Evolutionary conservation across 2,113 vertebrate species (phyloP), one percentile per base, ranked within the genome.

Genomic region (Melanocharis versteri): DNA sequence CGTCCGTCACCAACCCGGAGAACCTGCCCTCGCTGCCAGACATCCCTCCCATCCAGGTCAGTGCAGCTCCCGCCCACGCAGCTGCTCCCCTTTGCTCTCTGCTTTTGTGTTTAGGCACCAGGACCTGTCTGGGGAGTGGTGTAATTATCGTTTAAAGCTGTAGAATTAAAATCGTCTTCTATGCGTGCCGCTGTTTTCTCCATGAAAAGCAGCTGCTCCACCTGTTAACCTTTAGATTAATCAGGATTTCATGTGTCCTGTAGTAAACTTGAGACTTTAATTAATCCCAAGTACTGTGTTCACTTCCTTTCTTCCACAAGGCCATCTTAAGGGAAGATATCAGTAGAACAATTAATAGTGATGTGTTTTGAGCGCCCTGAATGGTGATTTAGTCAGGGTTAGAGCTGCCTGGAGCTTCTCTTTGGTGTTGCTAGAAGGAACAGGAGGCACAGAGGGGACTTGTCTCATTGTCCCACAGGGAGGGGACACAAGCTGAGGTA

Each of bases 31-130:
- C 99, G 21, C 96, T 99, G 83, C 99, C 99, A 1, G 99, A 99
- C 97, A 99, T 99, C 96, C 99, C 99, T 7, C 99, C 99, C 70
- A 99, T 99, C 96, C 99, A 99, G 99, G 99, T 99, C 92, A 97
- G 98, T 97, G 91, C 53, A 53, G 68, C 30, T 35, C 11, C 56
- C 20, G 18, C 47, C 27, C 48, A 23, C n/a, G n/a, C n/a, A n/a
- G 13, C 30, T 11, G 5, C 35, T 40, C 7, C 42, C 23, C 42
- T 45, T 37, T 3, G n/a, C 42, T 6, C 50, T 7, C 26, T 17
- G 61, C 4, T 23, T 9, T 12, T 50, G 33, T 8, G 1, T 2
- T 56, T 70, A 28, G 8, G 13, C 57, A 6, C 16, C 19, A 6
- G 6, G 21, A 5, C 14, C 47, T 33, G 35, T 51, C 65, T 42